phyloP scores from a whole-genome alignment of 2,113 vertebrate species.

The Platysteira castanea region DNA sequence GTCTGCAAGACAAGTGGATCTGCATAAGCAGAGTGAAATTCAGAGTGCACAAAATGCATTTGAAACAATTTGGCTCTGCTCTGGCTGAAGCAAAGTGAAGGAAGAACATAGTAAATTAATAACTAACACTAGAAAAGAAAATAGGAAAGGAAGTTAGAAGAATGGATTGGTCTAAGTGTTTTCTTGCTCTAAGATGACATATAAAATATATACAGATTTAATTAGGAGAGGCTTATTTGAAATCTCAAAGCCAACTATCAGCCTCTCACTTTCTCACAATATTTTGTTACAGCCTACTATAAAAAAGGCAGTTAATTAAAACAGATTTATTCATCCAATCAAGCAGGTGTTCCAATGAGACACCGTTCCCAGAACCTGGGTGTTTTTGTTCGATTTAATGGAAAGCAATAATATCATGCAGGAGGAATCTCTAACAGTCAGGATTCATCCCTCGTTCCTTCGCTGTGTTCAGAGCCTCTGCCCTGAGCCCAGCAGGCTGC shows the following conservation, averaged over 20 bases:
- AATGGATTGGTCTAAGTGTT: background rate
- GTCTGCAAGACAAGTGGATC: background rate
- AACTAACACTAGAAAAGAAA: background rate
- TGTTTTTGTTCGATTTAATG: background rate
- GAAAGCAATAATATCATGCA: background rate
- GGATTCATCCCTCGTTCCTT: background rate
- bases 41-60: background rate
- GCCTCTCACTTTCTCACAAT: background rate
- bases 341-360: background rate
- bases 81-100: background rate
- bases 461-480: background rate
- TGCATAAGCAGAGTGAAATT: background rate
- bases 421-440: background rate
- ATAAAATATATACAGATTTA: constrained; percentile 24
- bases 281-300: background rate
- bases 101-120: background rate
- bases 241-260: constrained; percentile 15
- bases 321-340: constrained; percentile 17
- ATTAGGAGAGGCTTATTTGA: constrained; percentile 41
- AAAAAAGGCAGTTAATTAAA: constrained; percentile 32
- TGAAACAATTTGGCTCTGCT: background rate
- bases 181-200: background rate
- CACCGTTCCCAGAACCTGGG: background rate
- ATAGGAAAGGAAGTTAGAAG: background rate
- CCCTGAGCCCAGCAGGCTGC: background rate